These are phyloP conservation scores for Coendou prehensilis DNA, from an alignment of 2,797 vertebrate genomes.

Conservation along the genomic window DNA sequence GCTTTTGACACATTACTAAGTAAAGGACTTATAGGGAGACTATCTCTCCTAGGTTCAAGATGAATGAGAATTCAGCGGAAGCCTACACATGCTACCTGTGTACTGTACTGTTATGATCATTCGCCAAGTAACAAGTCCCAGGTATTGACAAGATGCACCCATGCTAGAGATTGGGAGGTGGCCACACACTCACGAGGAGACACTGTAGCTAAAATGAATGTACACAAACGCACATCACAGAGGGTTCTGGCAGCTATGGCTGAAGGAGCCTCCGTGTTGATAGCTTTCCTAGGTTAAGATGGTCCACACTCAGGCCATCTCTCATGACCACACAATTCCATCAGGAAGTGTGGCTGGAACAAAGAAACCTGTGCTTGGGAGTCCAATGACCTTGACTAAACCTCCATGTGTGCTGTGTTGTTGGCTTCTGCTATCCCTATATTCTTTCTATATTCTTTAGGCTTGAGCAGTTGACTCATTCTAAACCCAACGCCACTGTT, in stretches of 20 bases:
- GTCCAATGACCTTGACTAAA: background rate
- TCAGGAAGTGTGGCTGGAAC: background rate
- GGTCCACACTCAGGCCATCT: background rate
- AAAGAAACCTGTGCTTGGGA: background rate
- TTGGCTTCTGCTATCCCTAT: too few species aligned
- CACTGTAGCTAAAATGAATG: too few species aligned
- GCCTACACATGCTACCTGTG: background rate
- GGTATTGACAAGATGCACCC: background rate
- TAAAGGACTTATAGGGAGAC: background rate
- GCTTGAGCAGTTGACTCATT: background rate
- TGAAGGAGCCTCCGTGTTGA: background rate
- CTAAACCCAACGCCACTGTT: background rate
- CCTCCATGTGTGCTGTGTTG: too few species aligned
- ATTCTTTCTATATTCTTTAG: background rate
- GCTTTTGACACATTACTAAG: background rate
- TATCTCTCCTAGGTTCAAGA: background rate
- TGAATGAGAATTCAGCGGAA: background rate
- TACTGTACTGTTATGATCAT: background rate
- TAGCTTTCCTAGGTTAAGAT: background rate
- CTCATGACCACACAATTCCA: background rate
- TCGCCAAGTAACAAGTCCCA: background rate
- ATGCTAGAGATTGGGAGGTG: too few species aligned
- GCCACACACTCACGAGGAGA: background rate
- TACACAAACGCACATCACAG: background rate
- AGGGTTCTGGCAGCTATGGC: background rate